A percentile compares a stretch with the other conserved stretches of the same genome.
phyloP scores from a whole-genome alignment of 2,888 invertebrate species.

The Cartodere bifasciata region DNA sequence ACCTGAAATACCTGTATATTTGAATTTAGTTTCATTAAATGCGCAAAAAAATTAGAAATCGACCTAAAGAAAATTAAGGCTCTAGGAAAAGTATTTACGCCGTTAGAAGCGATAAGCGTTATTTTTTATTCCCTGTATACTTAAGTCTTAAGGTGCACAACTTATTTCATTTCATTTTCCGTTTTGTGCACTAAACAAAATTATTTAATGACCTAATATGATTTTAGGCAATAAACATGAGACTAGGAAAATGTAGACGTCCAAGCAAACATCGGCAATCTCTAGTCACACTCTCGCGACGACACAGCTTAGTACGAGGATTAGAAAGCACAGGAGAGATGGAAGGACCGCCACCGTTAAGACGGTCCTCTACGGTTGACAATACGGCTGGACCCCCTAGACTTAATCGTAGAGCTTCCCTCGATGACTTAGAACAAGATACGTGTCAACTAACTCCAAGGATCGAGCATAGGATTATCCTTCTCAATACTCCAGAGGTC shows the following conservation, averaged over 20 bases:
- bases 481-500: slow-evolving; percentile 64
- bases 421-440: slow-evolving; percentile 72
- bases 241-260: slow-evolving; percentile 54
- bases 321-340: slow-evolving; percentile 54
- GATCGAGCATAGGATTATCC: slow-evolving; percentile 67
- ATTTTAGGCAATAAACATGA: slow-evolving; percentile 74
- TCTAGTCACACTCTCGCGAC: slow-evolving; percentile 66
- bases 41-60: too few species aligned
- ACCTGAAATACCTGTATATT: too few species aligned
- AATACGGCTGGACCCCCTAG: slow-evolving; percentile 29
- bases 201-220: too few species aligned
- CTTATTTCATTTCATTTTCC: too few species aligned
- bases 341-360: slow-evolving; percentile 59
- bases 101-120: too few species aligned
- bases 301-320: slow-evolving; percentile 70
- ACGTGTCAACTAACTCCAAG: slow-evolving; percentile 71
- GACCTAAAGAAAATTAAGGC: too few species aligned
- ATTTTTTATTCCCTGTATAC: too few species aligned
- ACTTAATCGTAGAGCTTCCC: slow-evolving; percentile 56
- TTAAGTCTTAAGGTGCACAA: too few species aligned
- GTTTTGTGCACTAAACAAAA: too few species aligned
- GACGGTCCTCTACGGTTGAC: slow-evolving; percentile 38
- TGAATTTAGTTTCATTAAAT: too few species aligned
- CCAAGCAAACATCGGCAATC: slow-evolving; percentile 77
- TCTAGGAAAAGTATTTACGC: too few species aligned